A percentile compares a stretch with the other conserved stretches of the same genome.
These are phyloP conservation scores for Crotalus tigris DNA, from an alignment of 2,113 vertebrate species.

Conservation along the genomic window DNA sequence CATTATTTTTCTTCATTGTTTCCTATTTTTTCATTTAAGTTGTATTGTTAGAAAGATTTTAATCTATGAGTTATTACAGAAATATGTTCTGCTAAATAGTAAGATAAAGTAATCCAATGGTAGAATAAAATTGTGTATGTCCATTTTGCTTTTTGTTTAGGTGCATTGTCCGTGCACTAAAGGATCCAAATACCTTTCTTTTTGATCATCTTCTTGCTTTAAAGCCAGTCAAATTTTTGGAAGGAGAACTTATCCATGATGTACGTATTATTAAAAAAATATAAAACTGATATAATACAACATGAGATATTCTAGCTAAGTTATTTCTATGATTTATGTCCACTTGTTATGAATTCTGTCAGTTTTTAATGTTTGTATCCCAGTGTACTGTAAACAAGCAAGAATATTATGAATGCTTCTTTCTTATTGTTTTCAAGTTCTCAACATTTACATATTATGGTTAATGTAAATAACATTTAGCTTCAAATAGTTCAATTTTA, in stretches of 20 bases:
- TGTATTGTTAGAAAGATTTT: background rate
- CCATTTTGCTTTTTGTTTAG: constrained; percentile 64
- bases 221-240: constrained; percentile 97
- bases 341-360: background rate
- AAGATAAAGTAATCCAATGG: background rate
- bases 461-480: background rate
- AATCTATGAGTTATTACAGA: background rate
- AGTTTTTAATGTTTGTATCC: background rate
- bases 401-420: background rate
- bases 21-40: background rate
- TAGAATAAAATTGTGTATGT: background rate
- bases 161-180: constrained; percentile 93
- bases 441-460: background rate
- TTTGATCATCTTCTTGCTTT: constrained; percentile 96
- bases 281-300: background rate
- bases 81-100: background rate
- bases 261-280: constrained; percentile 75
- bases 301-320: background rate
- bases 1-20: background rate
- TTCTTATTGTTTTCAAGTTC: background rate
- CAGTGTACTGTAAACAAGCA: background rate
- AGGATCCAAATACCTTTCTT: constrained; percentile 93
- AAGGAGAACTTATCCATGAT: constrained; percentile 97
- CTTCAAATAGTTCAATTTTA: background rate
- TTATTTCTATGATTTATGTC: background rate